Evolutionary conservation across 2,113 vertebrate species (phyloP), one percentile per base, ranked within the genome.

Genomic region (Copsychus sechellarum): DNA sequence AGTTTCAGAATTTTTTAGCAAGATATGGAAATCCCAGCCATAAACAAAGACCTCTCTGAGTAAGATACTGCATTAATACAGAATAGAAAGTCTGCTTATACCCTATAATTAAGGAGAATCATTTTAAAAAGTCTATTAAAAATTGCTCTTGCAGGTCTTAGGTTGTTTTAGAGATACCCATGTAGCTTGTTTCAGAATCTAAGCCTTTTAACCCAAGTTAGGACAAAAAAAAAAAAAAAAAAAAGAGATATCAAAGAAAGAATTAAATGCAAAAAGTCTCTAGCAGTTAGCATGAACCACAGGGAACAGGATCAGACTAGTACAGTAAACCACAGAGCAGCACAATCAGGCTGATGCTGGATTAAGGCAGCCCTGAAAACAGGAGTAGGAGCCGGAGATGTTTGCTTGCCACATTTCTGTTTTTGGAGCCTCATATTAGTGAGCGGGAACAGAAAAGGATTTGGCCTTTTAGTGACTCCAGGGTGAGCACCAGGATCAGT

Each of bases 191-290:
- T 91, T 79, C 17, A 10, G 51, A 87, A 87, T 40, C n/a, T 57
- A 87, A 91, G 51, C 40, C 26, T 31, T 67, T 74, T 58, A 81
- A 24, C 17, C 40, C 31, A 64, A 79, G 14, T 33, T 64, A 48
- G 62, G n/a, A 33, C 36, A 85, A 81, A 86, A 87, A 84, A 87
- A 84, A 82, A 72, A 74, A 85, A 81, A 86, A 87, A 84, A 87
- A 84, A 82, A 72, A 74, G 47, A 91, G 16, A 53, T 69, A n/a
- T 58, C 62, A 90, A 83, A 76, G 86, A 43, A 67, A 51, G 40
- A 82, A 76, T 61, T 79, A 90, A 82, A 92, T 31, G 25, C 58
- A 77, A 34, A 21, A 92, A 40, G 14, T 15, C 43, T 81, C 42
- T 29, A 42, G 48, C 50, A 88, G 79, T 38, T 62, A 24, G 25